These are phyloP conservation scores for Erynnis tages DNA, from an alignment of 2,888 invertebrate species.

Conservation along the genomic window DNA sequence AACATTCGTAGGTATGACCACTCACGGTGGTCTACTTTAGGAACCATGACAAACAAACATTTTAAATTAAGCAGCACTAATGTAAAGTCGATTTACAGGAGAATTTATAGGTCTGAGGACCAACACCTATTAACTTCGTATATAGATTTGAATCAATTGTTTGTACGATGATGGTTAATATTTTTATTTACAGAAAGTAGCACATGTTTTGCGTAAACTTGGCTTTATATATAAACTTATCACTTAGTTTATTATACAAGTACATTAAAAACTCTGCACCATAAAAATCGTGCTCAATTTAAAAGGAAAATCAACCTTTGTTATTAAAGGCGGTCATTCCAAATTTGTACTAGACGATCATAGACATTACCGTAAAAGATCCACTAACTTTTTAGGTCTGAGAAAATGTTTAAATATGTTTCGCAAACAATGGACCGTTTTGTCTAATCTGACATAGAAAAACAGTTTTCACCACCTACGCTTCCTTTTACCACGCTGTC, in stretches of 20 bases:
- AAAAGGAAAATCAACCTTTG: constrained; percentile 7
- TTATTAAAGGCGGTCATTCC: background rate
- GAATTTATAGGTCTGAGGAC: too few species aligned
- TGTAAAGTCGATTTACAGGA: too few species aligned
- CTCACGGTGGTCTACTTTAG: constrained; percentile 8
- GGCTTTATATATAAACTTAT: too few species aligned
- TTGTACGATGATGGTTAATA: too few species aligned
- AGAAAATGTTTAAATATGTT: background rate
- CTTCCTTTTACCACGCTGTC: background rate
- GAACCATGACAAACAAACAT: too few species aligned
- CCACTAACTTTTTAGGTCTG: constrained; percentile 9
- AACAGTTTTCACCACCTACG: background rate
- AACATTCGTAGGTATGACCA: constrained; percentile 19
- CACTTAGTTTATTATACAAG: background rate
- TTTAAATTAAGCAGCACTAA: too few species aligned
- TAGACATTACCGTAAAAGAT: constrained; percentile 7
- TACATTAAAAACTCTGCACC: background rate
- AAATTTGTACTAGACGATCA: constrained; percentile 5
- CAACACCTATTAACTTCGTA: too few species aligned
- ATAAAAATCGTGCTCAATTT: background rate
- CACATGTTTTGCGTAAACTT: too few species aligned
- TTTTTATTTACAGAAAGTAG: too few species aligned
- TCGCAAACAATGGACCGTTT: constrained; percentile 12
- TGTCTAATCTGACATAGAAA: background rate
- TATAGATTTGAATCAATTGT: too few species aligned